phyloP scores from a whole-genome alignment of 2,888 invertebrate species.

The Sminthurinus aureus region DNA sequence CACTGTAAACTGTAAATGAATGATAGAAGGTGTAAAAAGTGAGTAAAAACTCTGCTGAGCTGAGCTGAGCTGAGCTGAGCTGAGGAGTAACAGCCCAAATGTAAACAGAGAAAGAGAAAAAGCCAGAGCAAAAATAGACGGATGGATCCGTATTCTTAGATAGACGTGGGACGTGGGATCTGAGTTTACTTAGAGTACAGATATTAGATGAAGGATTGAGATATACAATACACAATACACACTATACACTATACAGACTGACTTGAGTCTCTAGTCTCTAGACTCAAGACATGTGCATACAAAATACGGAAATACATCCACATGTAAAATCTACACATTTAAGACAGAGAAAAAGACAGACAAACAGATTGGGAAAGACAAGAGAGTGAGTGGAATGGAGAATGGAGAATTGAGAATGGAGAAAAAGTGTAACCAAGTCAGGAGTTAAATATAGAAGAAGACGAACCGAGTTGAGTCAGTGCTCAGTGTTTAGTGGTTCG shows the following conservation, averaged over 20 bases:
- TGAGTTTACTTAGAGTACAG: neutral
- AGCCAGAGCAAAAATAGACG: neutral
- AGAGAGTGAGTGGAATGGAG: neutral
- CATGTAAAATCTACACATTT: neutral
- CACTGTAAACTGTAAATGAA: too few species aligned
- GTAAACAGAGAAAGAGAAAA: neutral
- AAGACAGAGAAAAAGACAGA: neutral
- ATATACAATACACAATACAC: neutral
- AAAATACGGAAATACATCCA: neutral
- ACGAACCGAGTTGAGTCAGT: too few species aligned
- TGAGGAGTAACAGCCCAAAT: too few species aligned
- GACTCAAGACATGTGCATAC: neutral
- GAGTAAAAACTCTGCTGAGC: too few species aligned
- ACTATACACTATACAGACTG: too few species aligned
- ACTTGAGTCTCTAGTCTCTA: too few species aligned
- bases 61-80: too few species aligned
- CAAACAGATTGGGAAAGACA: neutral
- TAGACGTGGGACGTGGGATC: neutral
- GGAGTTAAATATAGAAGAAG: conserved; percentile 37
- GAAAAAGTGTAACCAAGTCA: conserved; percentile 37
- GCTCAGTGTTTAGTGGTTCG: too few species aligned
- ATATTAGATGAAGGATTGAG: neutral
- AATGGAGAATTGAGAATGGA: too few species aligned
- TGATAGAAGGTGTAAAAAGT: too few species aligned
- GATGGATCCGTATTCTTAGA: neutral